Percentiles rank a stretch among this genome's conserved stretches.
These are phyloP conservation scores for Lerema accius DNA, from an alignment of 1,140 invertebrate species.

Conservation along the genomic window DNA sequence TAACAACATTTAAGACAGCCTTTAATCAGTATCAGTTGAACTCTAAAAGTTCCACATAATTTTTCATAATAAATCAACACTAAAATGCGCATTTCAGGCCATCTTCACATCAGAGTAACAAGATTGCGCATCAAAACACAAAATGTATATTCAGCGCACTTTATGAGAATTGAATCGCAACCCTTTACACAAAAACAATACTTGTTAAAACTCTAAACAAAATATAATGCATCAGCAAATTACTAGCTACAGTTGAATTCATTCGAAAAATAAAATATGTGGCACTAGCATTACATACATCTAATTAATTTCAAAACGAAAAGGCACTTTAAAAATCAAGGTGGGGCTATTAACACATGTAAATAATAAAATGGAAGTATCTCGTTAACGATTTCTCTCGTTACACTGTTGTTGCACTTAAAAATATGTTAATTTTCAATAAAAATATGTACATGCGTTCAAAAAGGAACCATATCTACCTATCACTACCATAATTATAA, in stretches of 20 bases:
- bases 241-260: conserved; percentile 43
- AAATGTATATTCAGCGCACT: conserved; percentile 11
- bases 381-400: conserved; percentile 70
- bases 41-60: conserved; percentile 58
- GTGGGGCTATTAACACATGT: conserved; percentile 47
- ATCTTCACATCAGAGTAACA: conserved; percentile 25
- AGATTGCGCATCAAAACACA: conserved; percentile 13
- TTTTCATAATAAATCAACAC: conserved; percentile 55
- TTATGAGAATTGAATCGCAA: conserved; percentile 16
- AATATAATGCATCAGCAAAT: conserved; percentile 62
- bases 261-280: conserved; percentile 47
- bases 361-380: conserved; percentile 61
- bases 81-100: conserved; percentile 39
- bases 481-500: conserved; percentile 44
- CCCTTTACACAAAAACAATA: conserved; percentile 43
- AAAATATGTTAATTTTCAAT: conserved; percentile 64
- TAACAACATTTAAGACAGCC: conserved; percentile 63
- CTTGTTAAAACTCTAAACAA: conserved; percentile 55
- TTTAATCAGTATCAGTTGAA: conserved; percentile 71
- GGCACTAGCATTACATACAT: conserved; percentile 49
- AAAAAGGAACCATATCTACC: conserved; percentile 58
- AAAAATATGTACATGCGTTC: conserved; percentile 70
- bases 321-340: conserved; percentile 59
- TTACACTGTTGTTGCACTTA: conserved; percentile 78
- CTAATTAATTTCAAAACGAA: conserved; percentile 46